Evolutionary conservation across 1,140 invertebrate species (phyloP), one percentile per base, ranked within the genome.

Genomic region (Homarus americanus): DNA sequence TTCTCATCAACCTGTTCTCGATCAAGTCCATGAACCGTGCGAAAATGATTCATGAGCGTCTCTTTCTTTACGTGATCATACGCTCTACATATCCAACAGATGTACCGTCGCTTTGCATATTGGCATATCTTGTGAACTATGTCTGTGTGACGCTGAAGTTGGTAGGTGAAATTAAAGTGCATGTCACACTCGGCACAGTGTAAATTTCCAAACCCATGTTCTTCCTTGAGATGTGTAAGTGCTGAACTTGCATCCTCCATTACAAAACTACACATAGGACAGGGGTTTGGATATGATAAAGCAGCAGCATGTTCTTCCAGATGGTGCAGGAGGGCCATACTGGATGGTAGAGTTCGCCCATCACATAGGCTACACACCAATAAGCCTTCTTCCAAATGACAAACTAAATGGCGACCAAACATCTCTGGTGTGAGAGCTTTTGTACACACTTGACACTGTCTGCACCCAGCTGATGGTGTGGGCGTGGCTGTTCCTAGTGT

Each of bases 11-110:
- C 91, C 32, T 93, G 85, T 20, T 88, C 76, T 24, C 87, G 89
- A 17, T 85, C 80, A 15, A 93, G 87, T 3, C 91, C 91, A 66
- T 93, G 92, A 20, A 91, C 87, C 9, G 87, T 93, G 38, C 87
- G 87, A 28, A 93, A 93, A 91, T 93, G 92, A 73, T 93, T 93
- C 92, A 93, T 93, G 38, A 93, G 91, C 17, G 92, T 93, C 49
- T 93, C 92, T 44, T 93, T 93, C 75, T 93, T 93, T 28, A 93
- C 92, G 28, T 93, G 92, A 72, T 93, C 92, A 66, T 93, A 93
- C 5, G 92, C 92, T 58, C 92, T 82, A 38, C 92, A 93, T 20
- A 93, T 93, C 92, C 92, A 93, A 83, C 92, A 93, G n/a, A 93
- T 93, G 76, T 93, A 93, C 1, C 92, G 80, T 28, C 92, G 72